Evolutionary conservation across 2,888 invertebrate genomes (phyloP).

Genomic region (Halocaridina rubra): DNA sequence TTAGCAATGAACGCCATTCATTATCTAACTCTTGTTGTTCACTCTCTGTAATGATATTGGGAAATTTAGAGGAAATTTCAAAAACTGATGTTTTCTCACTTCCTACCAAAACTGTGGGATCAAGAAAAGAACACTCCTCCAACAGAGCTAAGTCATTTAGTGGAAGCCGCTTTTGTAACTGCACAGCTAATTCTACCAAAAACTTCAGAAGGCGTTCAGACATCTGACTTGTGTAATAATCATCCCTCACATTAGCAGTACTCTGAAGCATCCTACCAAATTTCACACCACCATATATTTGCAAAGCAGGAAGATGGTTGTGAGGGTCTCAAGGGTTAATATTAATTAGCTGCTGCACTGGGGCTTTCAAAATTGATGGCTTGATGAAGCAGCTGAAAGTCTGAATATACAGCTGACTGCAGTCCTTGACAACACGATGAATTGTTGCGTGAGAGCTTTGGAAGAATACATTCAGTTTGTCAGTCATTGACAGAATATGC

Average conservation of each 20-base stretch:
- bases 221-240: not conserved
- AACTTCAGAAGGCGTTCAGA: no score
- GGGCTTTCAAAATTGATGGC: not conserved
- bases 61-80: no score
- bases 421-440: not conserved
- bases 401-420: not conserved
- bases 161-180: not conserved
- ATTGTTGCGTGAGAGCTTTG: not conserved
- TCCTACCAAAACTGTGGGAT: no score
- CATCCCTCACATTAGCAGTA: no score
- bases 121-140: no score
- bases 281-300: not conserved
- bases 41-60: not conserved
- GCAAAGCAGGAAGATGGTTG: not conserved
- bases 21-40: not conserved
- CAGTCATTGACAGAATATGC: slow-evolving; percentile 15
- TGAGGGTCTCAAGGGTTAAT: not conserved
- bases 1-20: not conserved
- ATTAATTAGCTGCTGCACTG: not conserved
- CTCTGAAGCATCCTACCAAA: not conserved
- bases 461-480: not conserved
- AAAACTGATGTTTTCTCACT: no score
- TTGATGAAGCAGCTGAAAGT: not conserved
- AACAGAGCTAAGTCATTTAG: no score
- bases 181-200: not conserved